Base-by-base conservation (phyloP, 2,797 vertebrate species). In the Rhyacichthys aspro region DNA sequence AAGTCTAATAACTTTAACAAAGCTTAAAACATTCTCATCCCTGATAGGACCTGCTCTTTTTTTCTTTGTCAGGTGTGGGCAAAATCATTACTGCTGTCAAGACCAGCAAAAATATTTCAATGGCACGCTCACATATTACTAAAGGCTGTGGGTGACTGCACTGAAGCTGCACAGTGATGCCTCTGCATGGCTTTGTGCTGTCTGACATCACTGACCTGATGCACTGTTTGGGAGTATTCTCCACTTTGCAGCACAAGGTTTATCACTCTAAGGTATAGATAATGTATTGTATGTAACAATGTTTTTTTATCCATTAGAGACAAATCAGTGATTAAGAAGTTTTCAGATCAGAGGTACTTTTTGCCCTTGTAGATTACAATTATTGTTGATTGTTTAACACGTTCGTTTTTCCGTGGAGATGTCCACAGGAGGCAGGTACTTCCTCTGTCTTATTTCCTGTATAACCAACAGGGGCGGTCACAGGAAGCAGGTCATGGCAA, bases 141-240 rank as follows among this genome's bases (percentile, higher is more conserved):
- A 17, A 18, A 17, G 15, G n/a, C 8, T 43, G 15, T 43, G 38
- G 38, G 11, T 10, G 17, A 43, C 42, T 89, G 89, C 37, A 3
- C 3, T 88, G 88, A 91, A 88, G 91, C 76, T 88, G 93, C 89
- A 16, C 42, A 39, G 94, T 86, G 93, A 92, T 94, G 88, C 84
- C 88, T 74, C 81, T 73, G 87, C 9, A 14, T 39, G 38, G 38
- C 11, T 11, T 17, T 43, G 15, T 43, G 15, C 16, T 15, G 15
- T 16, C 93, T 94, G 93, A 93, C 91, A 93, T 93, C 62, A 18
- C 83, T 86, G 91, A 79, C 92, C 93, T 89, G 90, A 91, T 86
- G 89, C 90, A 94, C 94, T 92, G 91, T 93, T 90, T 90, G 93
- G 93, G 94, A 95, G 94, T 92, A 95, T 38, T 11, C 3, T 11